Base-by-base conservation (phyloP, 2,113 vertebrate species). In the Passer domesticus region DNA sequence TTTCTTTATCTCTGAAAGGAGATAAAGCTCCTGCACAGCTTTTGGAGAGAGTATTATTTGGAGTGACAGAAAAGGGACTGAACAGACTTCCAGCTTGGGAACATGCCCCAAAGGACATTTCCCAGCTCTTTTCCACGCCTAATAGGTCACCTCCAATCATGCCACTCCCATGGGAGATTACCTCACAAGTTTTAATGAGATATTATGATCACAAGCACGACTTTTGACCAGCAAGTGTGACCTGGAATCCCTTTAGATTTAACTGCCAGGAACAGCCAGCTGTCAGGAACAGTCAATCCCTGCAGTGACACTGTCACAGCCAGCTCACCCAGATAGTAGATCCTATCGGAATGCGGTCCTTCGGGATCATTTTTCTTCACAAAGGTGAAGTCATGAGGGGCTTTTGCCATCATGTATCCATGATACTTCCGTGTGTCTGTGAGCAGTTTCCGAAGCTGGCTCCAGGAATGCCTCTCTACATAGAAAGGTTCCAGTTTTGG, bases 371-470 rank as follows among this genome's bases (percentile, higher is more conserved):
- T 98, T 87, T 97, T 98, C 97, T 98, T 98, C 74, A 98, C 98
- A 82, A 98, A 98, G 0, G 97, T 98, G 93, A 98, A 98, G 82
- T 98, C 98, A 6, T 98, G 98, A 10, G 98, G 98, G 13, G 98
- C 98, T 94, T 98, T 98, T 59, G 98, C 98, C 98, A 98, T 98
- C 98, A 98, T 98, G 82, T 98, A 98, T 16, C 98, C 97, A 96
- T 98, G 98, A 25, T 98, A 98, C 80, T 98, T 98, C 91, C 98
- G 97, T 4, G 98, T 98, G 53, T 98, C 98, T 10, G 97, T 95
- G 50, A 98, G 98, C 55, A 98, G 96, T 90, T 98, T 98, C 94
- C 98, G 97, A 85, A 98, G 97, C 94, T 98, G 98, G 94, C 98
- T 98, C 98, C 98, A 98, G 76, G 98, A 98, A 89, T 98, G 97